These are phyloP conservation scores for Zaprionus obscuricornis DNA, from an alignment of 2,888 invertebrate species.

Conservation along the genomic window DNA sequence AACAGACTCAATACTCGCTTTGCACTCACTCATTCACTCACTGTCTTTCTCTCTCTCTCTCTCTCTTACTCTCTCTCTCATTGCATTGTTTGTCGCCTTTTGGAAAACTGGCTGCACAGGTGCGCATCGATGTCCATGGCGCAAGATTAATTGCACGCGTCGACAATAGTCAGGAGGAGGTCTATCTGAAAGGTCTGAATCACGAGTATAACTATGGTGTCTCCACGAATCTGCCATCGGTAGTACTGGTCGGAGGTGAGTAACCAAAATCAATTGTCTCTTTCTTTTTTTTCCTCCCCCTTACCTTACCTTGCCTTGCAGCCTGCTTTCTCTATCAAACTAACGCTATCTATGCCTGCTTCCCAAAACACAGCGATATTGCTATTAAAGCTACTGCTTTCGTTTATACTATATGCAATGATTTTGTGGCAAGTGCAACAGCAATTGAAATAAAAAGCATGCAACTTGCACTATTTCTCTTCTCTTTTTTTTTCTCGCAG, in stretches of 20 bases:
- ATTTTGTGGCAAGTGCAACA: conserved; percentile 41
- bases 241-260: conserved; percentile 94
- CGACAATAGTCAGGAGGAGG: conserved; percentile 92
- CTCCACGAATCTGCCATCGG: conserved; percentile 92
- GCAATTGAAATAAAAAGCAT: too few relatives aligned
- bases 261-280: conserved; percentile 61
- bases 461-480: conserved; percentile 17
- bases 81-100: conserved; percentile 6
- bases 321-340: too few relatives aligned
- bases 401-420: conserved; percentile 24
- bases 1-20: too few relatives aligned
- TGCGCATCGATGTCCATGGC: conserved; percentile 93
- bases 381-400: conserved; percentile 49
- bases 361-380: too few relatives aligned
- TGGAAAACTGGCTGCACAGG: conserved; percentile 83
- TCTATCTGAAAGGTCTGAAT: conserved; percentile 91
- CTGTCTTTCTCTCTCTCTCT: conserved; percentile 7
- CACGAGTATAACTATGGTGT: conserved; percentile 94
- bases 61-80: conserved; percentile 1
- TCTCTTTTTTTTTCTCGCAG: too few relatives aligned
- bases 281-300: too few relatives aligned
- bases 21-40: not conserved
- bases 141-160: conserved; percentile 93
- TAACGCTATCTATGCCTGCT: too few relatives aligned
- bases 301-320: too few relatives aligned